Percentiles rank a stretch among this genome's conserved stretches.
phyloP scores from a whole-genome alignment of 1,140 invertebrate species.

The Propsilocerus akamusi region DNA sequence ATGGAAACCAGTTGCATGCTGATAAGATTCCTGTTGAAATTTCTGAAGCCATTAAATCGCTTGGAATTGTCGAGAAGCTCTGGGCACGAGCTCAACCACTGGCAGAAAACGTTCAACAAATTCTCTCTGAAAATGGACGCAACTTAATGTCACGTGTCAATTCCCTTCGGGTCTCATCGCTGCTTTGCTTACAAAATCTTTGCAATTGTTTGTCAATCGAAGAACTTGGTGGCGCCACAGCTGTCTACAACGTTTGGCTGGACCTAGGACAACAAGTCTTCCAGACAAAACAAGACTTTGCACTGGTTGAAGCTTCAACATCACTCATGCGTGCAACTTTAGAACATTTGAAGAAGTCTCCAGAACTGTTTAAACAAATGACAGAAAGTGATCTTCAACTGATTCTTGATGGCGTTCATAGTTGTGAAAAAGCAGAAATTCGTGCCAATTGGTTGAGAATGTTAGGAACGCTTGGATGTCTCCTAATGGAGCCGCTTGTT shows the following conservation, averaged over 20 bases:
- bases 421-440: conserved; percentile 34
- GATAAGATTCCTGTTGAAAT: conserved; percentile 15
- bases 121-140: conserved; percentile 5
- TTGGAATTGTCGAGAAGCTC: conserved; percentile 10
- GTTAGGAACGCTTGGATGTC: conserved; percentile 34
- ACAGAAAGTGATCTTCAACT: conserved; percentile 23
- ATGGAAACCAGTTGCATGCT: conserved; percentile 15
- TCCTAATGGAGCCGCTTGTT: conserved; percentile 20
- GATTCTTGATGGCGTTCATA: conserved; percentile 35
- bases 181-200: conserved; percentile 17
- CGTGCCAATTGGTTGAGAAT: conserved; percentile 48
- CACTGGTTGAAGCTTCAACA: conserved; percentile 14
- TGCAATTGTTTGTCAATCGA: conserved; percentile 13
- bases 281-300: conserved; percentile 11
- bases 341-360: conserved; percentile 12
- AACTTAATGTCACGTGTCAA: conserved; percentile 8
- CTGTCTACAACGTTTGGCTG: conserved; percentile 18
- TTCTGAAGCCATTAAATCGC: conserved; percentile 12
- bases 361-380: conserved; percentile 21
- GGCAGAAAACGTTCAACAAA: conserved; percentile 10
- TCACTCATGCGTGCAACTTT: conserved; percentile 17
- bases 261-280: conserved; percentile 16
- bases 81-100: conserved; percentile 12
- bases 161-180: conserved; percentile 13
- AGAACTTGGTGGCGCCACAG: conserved; percentile 14